A percentile compares a stretch with the other conserved stretches of the same genome.
These are phyloP conservation scores for Pempheris klunzingeri DNA, from an alignment of 2,797 vertebrate genomes.

Conservation along the genomic window DNA sequence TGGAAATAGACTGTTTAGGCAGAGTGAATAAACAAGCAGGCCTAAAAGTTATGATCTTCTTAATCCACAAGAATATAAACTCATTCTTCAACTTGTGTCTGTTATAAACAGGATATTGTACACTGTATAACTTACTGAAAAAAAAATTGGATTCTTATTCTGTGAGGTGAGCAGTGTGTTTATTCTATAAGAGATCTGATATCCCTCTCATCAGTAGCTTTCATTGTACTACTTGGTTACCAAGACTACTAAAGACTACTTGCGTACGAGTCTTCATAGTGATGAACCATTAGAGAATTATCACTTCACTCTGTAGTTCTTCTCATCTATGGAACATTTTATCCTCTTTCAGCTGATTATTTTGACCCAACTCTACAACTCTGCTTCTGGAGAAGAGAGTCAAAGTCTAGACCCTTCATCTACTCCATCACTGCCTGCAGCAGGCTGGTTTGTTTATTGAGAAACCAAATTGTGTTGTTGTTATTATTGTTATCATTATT, in stretches of 20 bases:
- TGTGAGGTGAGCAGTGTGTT: constrained; percentile 1
- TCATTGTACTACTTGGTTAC: neutral
- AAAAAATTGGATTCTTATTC: neutral
- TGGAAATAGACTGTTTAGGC: neutral
- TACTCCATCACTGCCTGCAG: too few relatives aligned
- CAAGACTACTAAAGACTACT: too few relatives aligned
- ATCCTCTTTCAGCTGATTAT: neutral
- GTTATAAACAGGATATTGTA: constrained; percentile 13
- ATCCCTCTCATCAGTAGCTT: neutral
- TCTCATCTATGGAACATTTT: too few relatives aligned
- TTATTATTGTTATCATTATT: too few relatives aligned
- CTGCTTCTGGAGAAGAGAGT: too few relatives aligned
- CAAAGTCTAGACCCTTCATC: too few relatives aligned
- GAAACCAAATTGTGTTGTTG: too few relatives aligned
- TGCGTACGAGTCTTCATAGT: too few relatives aligned
- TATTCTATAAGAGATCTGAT: constrained; percentile 4
- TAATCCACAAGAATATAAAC: constrained; percentile 13
- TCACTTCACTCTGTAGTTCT: too few relatives aligned
- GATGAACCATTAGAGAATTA: too few relatives aligned
- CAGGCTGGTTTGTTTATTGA: too few relatives aligned
- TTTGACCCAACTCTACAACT: too few relatives aligned
- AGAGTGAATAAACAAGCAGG: constrained; percentile 12
- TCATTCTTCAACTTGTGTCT: neutral
- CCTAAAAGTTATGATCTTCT: neutral
- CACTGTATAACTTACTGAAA: neutral